Evolutionary conservation across 2,888 invertebrate genomes (phyloP).

Genomic region (Buathra laborator): DNA sequence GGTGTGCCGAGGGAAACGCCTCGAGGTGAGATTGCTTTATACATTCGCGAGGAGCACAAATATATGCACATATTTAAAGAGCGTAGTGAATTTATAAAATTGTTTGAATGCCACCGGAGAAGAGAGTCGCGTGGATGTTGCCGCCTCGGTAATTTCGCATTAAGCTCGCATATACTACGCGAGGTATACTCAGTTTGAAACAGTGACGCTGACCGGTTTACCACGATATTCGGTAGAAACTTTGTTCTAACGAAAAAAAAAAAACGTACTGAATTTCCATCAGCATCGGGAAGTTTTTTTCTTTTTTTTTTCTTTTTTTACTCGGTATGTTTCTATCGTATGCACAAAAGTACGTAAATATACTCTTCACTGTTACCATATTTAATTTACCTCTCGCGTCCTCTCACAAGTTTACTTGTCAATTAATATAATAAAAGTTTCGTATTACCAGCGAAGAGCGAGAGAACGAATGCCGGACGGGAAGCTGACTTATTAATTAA

Average conservation of each 20-base stretch:
- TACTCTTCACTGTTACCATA: background rate
- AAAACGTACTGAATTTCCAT: no score
- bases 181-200: background rate
- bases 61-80: slow-evolving; percentile 67
- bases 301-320: no score
- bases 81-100: slow-evolving; percentile 59
- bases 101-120: slow-evolving; percentile 56
- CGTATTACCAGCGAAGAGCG: background rate
- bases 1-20: slow-evolving; percentile 57
- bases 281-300: no score
- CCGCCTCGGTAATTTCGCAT: slow-evolving; percentile 30
- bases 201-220: background rate
- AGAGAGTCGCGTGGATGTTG: slow-evolving; percentile 15
- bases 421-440: slow-evolving; percentile 2
- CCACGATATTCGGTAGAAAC: slow-evolving; percentile 1
- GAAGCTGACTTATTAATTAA: slow-evolving; percentile 38
- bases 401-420: background rate
- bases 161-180: background rate
- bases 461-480: background rate
- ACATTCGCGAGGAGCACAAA: slow-evolving; percentile 38
- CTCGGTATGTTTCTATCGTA: background rate
- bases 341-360: background rate
- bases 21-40: slow-evolving; percentile 54
- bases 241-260: background rate
- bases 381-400: background rate